phyloP scores from a whole-genome alignment of 2,888 invertebrate species.

The Cataglyphis albicans region DNA sequence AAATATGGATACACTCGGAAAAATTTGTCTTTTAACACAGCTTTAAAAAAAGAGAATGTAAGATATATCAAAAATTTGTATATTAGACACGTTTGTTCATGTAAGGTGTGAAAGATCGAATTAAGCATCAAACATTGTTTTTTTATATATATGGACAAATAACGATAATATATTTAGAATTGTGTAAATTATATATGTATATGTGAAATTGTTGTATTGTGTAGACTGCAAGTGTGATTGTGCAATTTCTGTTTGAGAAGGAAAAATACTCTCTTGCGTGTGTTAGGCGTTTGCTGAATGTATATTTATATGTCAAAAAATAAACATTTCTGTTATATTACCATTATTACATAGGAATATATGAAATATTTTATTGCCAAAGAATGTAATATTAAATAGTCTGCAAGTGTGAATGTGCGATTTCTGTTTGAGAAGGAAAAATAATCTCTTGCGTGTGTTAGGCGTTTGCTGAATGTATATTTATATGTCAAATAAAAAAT shows the following conservation, averaged over 20 bases:
- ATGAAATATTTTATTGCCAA: not conserved
- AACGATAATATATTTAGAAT: constrained; percentile 38
- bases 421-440: constrained; percentile 25
- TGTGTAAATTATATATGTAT: constrained; percentile 29
- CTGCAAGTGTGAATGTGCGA: constrained; percentile 35
- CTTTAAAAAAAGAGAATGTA: constrained; percentile 56
- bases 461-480: constrained; percentile 64
- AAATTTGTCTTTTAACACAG: constrained; percentile 63
- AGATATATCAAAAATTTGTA: constrained; percentile 58
- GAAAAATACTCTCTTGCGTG: constrained; percentile 19
- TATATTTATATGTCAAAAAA: constrained; percentile 67
- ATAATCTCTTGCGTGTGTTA: constrained; percentile 18
- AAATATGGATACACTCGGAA: constrained; percentile 55
- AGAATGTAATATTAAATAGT: constrained; percentile 16
- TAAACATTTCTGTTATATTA: constrained; percentile 22
- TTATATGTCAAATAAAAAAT: constrained; percentile 58
- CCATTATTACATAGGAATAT: not conserved
- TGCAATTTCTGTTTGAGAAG: constrained; percentile 18
- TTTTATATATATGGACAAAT: constrained; percentile 50
- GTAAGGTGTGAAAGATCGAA: constrained; percentile 56
- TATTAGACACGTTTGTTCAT: constrained; percentile 50
- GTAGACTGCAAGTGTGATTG: constrained; percentile 50
- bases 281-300: constrained; percentile 55
- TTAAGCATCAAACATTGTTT: constrained; percentile 56
- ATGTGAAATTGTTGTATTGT: constrained; percentile 45